Evolutionary conservation across 2,113 vertebrate species (phyloP).

Genomic region (Cairina moschata): DNA sequence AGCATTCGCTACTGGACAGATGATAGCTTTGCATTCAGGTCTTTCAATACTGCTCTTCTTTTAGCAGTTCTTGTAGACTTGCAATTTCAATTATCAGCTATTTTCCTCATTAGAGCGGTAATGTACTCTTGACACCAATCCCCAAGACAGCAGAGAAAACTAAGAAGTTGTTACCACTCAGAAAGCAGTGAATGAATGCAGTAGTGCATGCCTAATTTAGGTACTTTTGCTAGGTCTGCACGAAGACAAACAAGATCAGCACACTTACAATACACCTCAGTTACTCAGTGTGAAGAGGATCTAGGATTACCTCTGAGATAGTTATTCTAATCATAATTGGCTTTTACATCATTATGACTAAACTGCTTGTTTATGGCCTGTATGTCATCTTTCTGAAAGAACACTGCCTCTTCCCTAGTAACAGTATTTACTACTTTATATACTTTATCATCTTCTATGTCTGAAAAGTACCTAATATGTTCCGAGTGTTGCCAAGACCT

Average conservation of each 20-base stretch:
- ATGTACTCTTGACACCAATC: neutral
- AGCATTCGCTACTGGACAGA: neutral
- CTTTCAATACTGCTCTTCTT: neutral
- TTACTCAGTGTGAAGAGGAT: neutral
- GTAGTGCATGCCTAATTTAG: neutral
- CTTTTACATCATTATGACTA: neutral
- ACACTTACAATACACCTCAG: neutral
- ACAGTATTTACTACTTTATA: neutral
- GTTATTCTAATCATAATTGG: neutral
- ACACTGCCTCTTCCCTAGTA: fast-evolving
- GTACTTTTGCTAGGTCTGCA: too few species aligned
- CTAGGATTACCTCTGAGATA: neutral
- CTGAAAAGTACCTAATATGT: neutral
- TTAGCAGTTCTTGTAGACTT: neutral
- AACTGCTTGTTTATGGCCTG: neutral
- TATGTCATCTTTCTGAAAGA: neutral
- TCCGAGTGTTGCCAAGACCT: neutral
- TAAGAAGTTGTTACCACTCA: neutral
- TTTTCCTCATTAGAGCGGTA: neutral
- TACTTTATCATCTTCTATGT: neutral
- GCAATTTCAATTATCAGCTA: neutral
- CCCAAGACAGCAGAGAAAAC: neutral
- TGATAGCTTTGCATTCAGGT: neutral
- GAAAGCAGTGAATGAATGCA: neutral
- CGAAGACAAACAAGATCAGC: neutral